Conservation (phyloP, 1,140 invertebrate genomes). For the Sitodiplosis mosellana region DNA sequence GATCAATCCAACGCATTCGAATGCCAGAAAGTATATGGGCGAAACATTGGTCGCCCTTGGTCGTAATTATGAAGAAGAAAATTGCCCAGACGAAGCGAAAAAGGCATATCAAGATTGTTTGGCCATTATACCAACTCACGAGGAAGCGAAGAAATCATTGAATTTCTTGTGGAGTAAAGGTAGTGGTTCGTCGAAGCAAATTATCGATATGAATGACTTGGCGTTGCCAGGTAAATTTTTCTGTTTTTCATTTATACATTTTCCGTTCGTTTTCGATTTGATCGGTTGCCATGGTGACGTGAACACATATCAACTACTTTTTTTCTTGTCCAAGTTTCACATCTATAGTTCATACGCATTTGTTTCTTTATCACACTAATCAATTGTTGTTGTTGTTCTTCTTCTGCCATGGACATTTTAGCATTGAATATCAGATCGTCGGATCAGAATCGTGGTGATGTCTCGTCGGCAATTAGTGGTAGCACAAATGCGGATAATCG, state of each 20-base stretch:
- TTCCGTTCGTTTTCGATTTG: constrained; percentile 5
- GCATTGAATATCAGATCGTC: constrained; percentile 1
- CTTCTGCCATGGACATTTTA: neutral
- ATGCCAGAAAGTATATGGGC: constrained; percentile 85
- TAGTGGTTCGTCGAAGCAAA: constrained; percentile 23
- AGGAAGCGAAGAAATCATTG: constrained; percentile 64
- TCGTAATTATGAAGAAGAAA: constrained; percentile 66
- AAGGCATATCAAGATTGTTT: constrained; percentile 69
- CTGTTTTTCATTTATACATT: neutral
- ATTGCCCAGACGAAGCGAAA: constrained; percentile 65
- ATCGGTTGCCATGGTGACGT: neutral
- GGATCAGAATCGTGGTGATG: neutral
- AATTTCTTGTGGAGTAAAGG: constrained; percentile 53
- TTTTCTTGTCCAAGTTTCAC: no score
- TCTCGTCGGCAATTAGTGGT: neutral
- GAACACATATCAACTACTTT: no score
- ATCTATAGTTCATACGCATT: no score
- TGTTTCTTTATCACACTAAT: no score
- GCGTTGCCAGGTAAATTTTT: constrained; percentile 27
- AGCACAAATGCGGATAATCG: constrained; percentile 4
- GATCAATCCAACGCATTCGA: constrained; percentile 75
- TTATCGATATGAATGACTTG: constrained; percentile 37
- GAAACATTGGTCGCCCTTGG: constrained; percentile 76
- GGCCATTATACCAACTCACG: constrained; percentile 59
- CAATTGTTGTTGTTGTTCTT: no score